Base-by-base conservation (phyloP, 2,113 vertebrate species). In the Brachypteracias leptosomus region DNA sequence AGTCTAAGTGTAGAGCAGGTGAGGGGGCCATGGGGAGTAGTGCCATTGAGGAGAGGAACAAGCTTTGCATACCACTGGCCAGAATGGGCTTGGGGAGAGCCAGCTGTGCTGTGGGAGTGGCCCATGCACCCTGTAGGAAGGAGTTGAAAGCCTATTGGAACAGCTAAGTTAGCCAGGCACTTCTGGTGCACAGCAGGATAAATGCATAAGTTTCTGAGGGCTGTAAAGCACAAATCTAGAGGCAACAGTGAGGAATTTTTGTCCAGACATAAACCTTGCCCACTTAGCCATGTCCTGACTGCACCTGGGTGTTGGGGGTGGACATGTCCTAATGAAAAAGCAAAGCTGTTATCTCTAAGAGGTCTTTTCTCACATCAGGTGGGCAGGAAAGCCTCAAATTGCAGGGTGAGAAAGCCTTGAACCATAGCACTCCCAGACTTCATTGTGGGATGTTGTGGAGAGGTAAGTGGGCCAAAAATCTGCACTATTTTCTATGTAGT, bases 361-460 rank as follows among this genome's bases (percentile, higher is more conserved):
- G 14, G 10, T 36, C 42, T 67, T 10, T 16, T 74, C 31, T 71
- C 4, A 10, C 16, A 6, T 20, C 18, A 47, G 47, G 29, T 82
- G 29, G 18, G 33, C 22, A 68, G 62, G 21, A 65, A 94, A 80
- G 26, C 17, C 29, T 80, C 16, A 57, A n/a, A 36, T 29, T 59
- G 26, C 15, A 20, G 13, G 29, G 19, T 11, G 26, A 65, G 44
- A 40, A 72, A 66, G 6, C 6, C 2, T 47, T 47, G 31, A 83
- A 13, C 5, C 1, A 2, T 2, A 73, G 28, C 2, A 4, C 17
- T 88, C 63, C 67, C 29, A 63, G 35, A 51, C 4, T 4, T 77
- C 0, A 0, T 18, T 0, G 0, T 11, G 47, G 33, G n/a, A 33
- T 33, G 5, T 26, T 49, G 10, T 31, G 16, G 40, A 51, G 17